These are phyloP conservation scores for Carabus problematicus DNA, from an alignment of 2,888 invertebrate species.

Conservation along the genomic window DNA sequence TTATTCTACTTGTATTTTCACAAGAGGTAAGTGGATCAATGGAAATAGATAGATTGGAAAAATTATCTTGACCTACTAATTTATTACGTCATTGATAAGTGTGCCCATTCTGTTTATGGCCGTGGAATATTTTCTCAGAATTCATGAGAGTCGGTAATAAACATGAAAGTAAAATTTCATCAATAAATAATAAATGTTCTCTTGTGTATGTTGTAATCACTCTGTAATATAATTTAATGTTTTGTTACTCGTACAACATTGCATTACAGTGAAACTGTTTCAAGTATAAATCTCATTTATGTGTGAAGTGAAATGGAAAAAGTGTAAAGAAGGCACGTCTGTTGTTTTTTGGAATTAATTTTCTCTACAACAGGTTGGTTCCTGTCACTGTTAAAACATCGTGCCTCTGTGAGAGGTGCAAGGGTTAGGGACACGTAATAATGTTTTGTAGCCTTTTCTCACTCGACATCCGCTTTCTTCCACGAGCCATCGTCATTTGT, in stretches of 20 bases:
- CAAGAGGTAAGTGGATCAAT: too few species aligned
- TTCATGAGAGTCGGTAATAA: too few species aligned
- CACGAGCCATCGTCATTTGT: conserved; percentile 28
- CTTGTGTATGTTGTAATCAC: not conserved
- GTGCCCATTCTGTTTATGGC: too few species aligned
- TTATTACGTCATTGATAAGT: too few species aligned
- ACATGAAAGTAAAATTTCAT: too few species aligned
- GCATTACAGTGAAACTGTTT: not conserved
- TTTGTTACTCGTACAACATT: conserved; percentile 1
- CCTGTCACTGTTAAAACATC: conserved; percentile 1
- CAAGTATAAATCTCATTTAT: conserved; percentile 1
- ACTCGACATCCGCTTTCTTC: conserved; percentile 11
- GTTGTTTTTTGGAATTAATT: conserved; percentile 11
- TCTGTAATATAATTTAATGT: not conserved
- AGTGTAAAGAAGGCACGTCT: not conserved
- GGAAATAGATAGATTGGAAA: too few species aligned
- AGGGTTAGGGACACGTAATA: conserved; percentile 37
- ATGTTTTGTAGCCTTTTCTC: conserved; percentile 24
- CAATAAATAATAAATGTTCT: not conserved
- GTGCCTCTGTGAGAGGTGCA: conserved; percentile 13
- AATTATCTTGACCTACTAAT: too few species aligned
- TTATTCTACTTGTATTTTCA: too few species aligned
- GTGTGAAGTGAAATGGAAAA: not conserved
- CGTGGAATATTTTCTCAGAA: too few species aligned
- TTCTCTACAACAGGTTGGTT: conserved; percentile 15